Evolutionary conservation across 2,888 invertebrate genomes (phyloP).

Genomic region (Drosophila melanosoma): DNA sequence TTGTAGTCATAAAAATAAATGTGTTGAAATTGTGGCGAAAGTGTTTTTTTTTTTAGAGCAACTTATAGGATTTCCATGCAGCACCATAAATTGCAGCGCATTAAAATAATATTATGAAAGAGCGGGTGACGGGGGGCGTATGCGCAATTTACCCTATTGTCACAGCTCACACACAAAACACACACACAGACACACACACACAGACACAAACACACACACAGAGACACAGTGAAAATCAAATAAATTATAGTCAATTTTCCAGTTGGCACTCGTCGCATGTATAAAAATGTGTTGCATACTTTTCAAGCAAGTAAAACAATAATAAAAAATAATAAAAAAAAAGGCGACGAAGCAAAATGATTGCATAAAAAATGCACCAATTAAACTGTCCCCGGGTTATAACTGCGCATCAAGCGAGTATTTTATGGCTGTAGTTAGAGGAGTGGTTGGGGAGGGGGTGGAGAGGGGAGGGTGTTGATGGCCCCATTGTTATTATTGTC

Average conservation of each 20-base stretch:
- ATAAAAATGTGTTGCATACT: slow-evolving; percentile 61
- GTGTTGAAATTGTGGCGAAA: slow-evolving; percentile 44
- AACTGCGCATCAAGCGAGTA: slow-evolving; percentile 78
- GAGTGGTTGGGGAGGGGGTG: neutral
- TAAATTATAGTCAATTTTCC: slow-evolving; percentile 83
- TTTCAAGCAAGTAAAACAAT: slow-evolving; percentile 27
- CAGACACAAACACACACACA: slow-evolving; percentile 5
- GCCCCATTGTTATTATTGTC: slow-evolving; percentile 41
- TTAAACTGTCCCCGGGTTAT: slow-evolving; percentile 83
- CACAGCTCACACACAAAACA: slow-evolving; percentile 25
- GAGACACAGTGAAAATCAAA: slow-evolving; percentile 56
- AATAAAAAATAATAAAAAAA: slow-evolving; percentile 6
- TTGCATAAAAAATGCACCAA: slow-evolving; percentile 81
- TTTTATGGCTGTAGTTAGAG: slow-evolving; percentile 67
- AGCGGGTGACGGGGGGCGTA: slow-evolving; percentile 37
- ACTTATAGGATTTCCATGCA: slow-evolving; percentile 40
- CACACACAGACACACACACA: slow-evolving; percentile 1
- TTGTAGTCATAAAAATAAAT: neutral
- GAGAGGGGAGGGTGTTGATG: neutral
- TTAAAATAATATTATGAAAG: slow-evolving; percentile 72
- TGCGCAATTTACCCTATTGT: slow-evolving; percentile 50
- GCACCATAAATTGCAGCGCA: slow-evolving; percentile 70
- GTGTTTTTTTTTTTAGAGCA: slow-evolving; percentile 33
- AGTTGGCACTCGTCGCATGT: slow-evolving; percentile 53
- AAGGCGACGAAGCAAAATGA: slow-evolving; percentile 22